Evolutionary conservation across 2,888 invertebrate genomes (phyloP).

Genomic region (Protophormia terraenovae): DNA sequence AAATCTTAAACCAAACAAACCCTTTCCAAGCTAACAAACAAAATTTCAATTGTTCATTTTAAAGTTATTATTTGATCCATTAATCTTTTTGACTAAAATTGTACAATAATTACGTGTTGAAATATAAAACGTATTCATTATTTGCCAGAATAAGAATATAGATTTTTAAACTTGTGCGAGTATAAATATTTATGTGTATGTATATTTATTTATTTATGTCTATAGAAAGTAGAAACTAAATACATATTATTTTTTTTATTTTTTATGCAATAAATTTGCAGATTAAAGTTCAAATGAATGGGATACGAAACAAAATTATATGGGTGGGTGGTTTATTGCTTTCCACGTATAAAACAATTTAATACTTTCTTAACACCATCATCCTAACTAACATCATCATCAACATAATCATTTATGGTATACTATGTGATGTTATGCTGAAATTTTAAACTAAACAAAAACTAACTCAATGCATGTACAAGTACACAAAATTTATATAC

Average conservation of each 20-base stretch:
- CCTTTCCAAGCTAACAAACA: conserved; percentile 15
- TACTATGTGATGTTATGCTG: conserved; percentile 17
- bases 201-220: neutral
- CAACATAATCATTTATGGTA: neutral
- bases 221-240: neutral
- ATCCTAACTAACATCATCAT: neutral
- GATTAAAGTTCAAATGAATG: conserved; percentile 42
- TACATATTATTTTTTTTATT: neutral
- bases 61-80: conserved; percentile 51
- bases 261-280: conserved; percentile 53
- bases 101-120: conserved; percentile 52
- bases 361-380: conserved; percentile 33
- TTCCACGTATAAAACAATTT: conserved; percentile 27
- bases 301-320: conserved; percentile 2
- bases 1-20: conserved; percentile 7
- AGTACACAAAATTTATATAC: conserved; percentile 16
- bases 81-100: conserved; percentile 27
- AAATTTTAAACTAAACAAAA: conserved; percentile 37
- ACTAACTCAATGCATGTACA: neutral
- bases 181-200: neutral
- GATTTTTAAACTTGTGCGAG: neutral
- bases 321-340: conserved; percentile 30
- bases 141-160: neutral
- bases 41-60: conserved; percentile 6
- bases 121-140: conserved; percentile 35